Percentiles rank a stretch among this genome's conserved stretches.
Evolutionary conservation across 1,140 invertebrate species (phyloP).

Genomic region (Bombus soroeensis): DNA sequence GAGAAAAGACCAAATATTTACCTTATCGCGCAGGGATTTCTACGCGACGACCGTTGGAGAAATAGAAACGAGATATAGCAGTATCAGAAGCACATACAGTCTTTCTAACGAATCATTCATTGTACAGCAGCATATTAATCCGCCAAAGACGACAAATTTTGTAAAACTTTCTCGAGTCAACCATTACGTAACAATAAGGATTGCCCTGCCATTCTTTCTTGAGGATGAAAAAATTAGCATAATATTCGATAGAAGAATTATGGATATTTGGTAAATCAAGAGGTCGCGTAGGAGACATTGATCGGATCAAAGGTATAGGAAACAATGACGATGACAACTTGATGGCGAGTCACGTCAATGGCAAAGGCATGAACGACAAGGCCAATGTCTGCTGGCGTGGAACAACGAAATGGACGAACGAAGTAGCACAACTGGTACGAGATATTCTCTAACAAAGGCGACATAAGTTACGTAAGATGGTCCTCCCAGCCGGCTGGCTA

Average conservation of each 20-base stretch:
- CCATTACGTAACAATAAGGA: neutral
- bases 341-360: neutral
- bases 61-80: neutral
- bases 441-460: slow-evolving; percentile 68
- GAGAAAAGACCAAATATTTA: neutral
- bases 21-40: neutral
- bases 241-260: neutral
- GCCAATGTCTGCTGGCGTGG: neutral
- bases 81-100: neutral
- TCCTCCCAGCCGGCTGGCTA: slow-evolving; percentile 50
- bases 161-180: neutral
- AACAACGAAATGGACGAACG: slow-evolving; percentile 16
- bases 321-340: slow-evolving; percentile 3
- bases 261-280: neutral
- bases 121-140: too few species aligned
- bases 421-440: slow-evolving; percentile 27
- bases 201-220: neutral
- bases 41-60: neutral
- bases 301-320: neutral
- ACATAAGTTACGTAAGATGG: slow-evolving; percentile 74
- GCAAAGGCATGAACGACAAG: slow-evolving; percentile 23
- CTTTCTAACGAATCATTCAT: neutral
- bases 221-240: neutral
- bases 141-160: neutral
- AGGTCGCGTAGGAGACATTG: neutral